Evolutionary conservation across 2,888 invertebrate genomes (phyloP).

Genomic region (Aporophyla nigra): DNA sequence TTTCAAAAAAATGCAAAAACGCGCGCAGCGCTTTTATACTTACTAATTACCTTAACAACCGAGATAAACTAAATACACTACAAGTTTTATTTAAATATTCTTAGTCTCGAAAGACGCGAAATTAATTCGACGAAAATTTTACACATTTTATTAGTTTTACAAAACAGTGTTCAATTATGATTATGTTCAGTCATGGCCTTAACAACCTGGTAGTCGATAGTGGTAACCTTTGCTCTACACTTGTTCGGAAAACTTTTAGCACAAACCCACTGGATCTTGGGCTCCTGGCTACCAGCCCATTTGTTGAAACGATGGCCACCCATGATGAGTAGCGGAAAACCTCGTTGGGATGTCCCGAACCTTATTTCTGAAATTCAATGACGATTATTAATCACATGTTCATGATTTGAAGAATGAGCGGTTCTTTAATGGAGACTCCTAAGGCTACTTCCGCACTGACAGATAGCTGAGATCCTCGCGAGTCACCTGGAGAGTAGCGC

Average conservation of each 20-base stretch:
- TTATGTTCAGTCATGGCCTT: constrained; percentile 40
- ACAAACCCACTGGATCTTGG: constrained; percentile 69
- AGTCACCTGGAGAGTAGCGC: background rate
- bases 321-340: constrained; percentile 61
- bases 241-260: constrained; percentile 21
- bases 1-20: background rate
- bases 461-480: background rate
- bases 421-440: background rate
- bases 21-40: background rate
- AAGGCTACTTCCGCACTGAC: background rate
- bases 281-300: constrained; percentile 60
- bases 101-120: background rate
- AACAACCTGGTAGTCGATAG: constrained; percentile 37
- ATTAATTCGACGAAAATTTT: background rate
- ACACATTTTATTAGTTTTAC: background rate
- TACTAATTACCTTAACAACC: background rate
- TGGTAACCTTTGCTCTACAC: constrained; percentile 49
- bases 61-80: background rate
- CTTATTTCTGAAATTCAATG: constrained; percentile 25
- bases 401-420: background rate
- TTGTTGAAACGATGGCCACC: constrained; percentile 71
- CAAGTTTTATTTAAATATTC: background rate
- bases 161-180: constrained; percentile 18
- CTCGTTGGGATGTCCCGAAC: constrained; percentile 45
- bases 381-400: background rate